phyloP scores from a whole-genome alignment of 2,888 invertebrate species.

The Hyposoter didymator region DNA sequence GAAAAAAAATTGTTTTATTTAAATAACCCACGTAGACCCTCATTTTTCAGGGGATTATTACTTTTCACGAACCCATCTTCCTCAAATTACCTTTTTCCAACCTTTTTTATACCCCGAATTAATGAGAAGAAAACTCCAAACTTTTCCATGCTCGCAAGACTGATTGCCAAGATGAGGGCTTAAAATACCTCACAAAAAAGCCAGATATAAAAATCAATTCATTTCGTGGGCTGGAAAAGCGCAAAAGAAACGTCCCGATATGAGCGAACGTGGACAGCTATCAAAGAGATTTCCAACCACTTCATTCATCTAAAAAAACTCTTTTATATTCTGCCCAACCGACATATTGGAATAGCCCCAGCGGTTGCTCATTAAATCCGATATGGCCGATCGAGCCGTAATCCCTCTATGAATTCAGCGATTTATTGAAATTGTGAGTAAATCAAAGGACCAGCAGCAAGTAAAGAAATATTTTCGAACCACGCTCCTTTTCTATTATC shows the following conservation, averaged over 20 bases:
- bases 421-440: neutral
- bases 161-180: neutral
- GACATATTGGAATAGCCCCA: slow-evolving; percentile 10
- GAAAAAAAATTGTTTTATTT: neutral
- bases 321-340: neutral
- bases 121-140: neutral
- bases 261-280: slow-evolving; percentile 6
- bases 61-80: neutral
- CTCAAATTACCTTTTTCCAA: neutral
- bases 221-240: neutral
- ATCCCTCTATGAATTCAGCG: neutral
- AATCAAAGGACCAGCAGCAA: neutral
- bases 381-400: neutral
- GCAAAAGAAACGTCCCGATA: neutral
- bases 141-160: neutral
- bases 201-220: slow-evolving; percentile 1
- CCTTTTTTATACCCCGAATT: neutral
- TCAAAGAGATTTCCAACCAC: slow-evolving; percentile 18
- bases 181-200: neutral
- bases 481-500: neutral
- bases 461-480: neutral
- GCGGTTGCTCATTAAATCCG: neutral
- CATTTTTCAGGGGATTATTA: neutral
- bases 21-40: neutral
- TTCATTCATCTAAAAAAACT: neutral